Evolutionary conservation across 2,888 invertebrate genomes (phyloP).

Genomic region (Limnephilus marmoratus): DNA sequence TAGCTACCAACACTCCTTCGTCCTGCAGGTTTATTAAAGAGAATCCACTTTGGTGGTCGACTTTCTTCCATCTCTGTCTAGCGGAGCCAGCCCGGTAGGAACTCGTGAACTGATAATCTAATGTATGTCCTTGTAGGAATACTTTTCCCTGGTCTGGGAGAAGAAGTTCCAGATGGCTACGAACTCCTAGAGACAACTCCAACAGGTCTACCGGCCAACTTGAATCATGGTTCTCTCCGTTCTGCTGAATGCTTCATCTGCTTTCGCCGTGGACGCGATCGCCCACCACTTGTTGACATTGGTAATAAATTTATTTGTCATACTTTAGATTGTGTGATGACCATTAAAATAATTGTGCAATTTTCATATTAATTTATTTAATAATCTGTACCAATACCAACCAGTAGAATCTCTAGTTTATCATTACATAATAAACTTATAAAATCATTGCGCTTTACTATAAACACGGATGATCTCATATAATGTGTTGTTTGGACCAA

Average conservation of each 20-base stretch:
- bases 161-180: conserved; percentile 88
- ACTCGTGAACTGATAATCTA: not conserved
- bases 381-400: not conserved
- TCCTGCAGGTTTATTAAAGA: not conserved
- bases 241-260: conserved; percentile 96
- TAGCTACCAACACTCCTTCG: not conserved
- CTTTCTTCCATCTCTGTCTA: not conserved
- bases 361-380: conserved; percentile 16
- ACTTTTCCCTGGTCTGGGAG: conserved; percentile 92
- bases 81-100: too few relatives aligned
- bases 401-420: too few relatives aligned
- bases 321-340: not conserved
- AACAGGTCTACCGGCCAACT: conserved; percentile 92
- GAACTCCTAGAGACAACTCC: conserved; percentile 87
- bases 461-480: not conserved
- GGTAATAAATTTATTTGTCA: conserved; percentile 78
- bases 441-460: not conserved
- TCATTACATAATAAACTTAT: not conserved
- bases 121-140: conserved; percentile 70
- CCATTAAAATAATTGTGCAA: not conserved
- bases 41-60: not conserved
- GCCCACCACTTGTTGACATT: conserved; percentile 97
- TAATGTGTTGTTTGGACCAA: not conserved
- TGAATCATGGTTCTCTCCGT: conserved; percentile 97
- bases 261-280: conserved; percentile 93